Evolutionary conservation across 2,113 vertebrate genomes (phyloP).

Genomic region (Osmerus mordax): DNA sequence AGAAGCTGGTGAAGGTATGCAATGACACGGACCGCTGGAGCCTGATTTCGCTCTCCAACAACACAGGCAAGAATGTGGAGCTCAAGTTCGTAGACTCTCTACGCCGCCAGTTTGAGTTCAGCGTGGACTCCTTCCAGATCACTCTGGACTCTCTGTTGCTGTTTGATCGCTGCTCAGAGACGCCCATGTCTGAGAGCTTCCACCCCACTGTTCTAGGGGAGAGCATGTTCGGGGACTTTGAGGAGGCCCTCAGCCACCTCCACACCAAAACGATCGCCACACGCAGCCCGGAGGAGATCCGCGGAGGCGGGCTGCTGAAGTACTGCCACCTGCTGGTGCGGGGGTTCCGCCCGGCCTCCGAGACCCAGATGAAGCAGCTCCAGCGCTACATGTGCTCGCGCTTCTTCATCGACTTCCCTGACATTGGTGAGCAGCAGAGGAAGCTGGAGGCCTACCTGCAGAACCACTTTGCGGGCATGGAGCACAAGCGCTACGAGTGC

Average conservation of each 20-base stretch:
- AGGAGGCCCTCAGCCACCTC: slow-evolving; percentile 85
- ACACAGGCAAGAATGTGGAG: slow-evolving; percentile 90
- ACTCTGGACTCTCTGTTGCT: slow-evolving; percentile 87
- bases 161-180: slow-evolving; percentile 84
- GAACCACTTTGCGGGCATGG: slow-evolving; percentile 88
- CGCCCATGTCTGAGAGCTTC: slow-evolving; percentile 87
- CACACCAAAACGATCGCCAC: slow-evolving; percentile 83
- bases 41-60: slow-evolving; percentile 92
- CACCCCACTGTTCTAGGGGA: slow-evolving; percentile 88
- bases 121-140: slow-evolving; percentile 93
- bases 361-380: slow-evolving; percentile 82
- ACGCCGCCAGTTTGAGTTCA: slow-evolving; percentile 89
- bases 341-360: slow-evolving; percentile 80
- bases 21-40: slow-evolving; percentile 91
- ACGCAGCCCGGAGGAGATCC: slow-evolving; percentile 87
- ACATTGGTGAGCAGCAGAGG: slow-evolving; percentile 85
- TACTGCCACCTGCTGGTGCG: slow-evolving; percentile 93
- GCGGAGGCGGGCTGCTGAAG: slow-evolving; percentile 89
- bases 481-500: slow-evolving; percentile 86
- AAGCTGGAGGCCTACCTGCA: slow-evolving; percentile 90
- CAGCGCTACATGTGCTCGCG: slow-evolving; percentile 97
- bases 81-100: slow-evolving; percentile 90
- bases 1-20: slow-evolving; percentile 96
- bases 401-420: slow-evolving; percentile 94
- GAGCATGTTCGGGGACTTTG: slow-evolving; percentile 90